A percentile compares a stretch with the other conserved stretches of the same genome.
Evolutionary conservation across 2,113 vertebrate genomes (phyloP).

Genomic region (Talpa occidentalis): DNA sequence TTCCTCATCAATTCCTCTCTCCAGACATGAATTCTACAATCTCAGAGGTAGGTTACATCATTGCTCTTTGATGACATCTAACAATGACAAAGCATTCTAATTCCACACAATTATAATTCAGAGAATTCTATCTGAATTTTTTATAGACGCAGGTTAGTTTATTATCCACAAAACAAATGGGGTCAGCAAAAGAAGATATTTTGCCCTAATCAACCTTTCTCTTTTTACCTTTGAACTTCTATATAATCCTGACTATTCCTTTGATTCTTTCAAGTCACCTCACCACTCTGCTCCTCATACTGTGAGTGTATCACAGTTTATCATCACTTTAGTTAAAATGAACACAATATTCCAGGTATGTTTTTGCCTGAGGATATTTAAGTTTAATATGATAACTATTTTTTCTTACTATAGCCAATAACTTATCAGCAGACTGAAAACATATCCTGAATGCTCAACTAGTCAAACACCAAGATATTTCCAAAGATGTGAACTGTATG

Average conservation of each 20-base stretch:
- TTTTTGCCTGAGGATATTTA: background rate
- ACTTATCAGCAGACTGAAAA: background rate
- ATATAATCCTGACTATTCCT: background rate
- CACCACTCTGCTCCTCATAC: background rate
- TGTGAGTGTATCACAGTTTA: background rate
- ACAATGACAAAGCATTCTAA: background rate
- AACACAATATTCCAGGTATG: background rate
- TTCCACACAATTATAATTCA: slow-evolving; percentile 27
- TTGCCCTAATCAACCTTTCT: background rate
- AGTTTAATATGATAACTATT: background rate
- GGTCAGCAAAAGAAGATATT: background rate
- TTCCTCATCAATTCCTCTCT: background rate
- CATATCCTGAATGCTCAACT: background rate
- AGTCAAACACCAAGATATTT: background rate
- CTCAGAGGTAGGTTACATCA: background rate
- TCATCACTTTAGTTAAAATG: background rate
- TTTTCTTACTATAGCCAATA: background rate
- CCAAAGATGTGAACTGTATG: background rate
- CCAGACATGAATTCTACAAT: background rate
- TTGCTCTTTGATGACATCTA: background rate
- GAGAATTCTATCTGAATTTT: background rate
- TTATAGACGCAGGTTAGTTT: background rate
- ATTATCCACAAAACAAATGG: background rate
- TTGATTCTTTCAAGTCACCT: background rate
- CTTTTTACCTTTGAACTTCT: background rate